Base-by-base conservation (phyloP, 2,888 invertebrate genomes). In the Cerastoderma edule region DNA sequence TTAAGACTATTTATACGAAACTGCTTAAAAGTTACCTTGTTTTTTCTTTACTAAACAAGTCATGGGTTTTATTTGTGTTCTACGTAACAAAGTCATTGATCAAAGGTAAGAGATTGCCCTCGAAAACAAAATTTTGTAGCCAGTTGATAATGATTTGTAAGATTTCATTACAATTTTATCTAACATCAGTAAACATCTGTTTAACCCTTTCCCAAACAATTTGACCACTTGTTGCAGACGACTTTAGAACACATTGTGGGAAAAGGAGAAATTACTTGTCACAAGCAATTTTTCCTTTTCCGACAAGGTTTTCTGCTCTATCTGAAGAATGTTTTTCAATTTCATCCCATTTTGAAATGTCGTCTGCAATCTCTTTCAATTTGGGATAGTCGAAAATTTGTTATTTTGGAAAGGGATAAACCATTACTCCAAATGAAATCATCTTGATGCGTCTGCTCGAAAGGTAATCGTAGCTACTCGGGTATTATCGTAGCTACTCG, bases 301-400 rank as follows among this genome's bases (percentile, higher is more conserved):
- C n/a, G n/a, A n/a, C n/a, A n/a, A n/a, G n/a, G n/a, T n/a, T n/a
- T n/a, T n/a, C n/a, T n/a, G n/a, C n/a, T n/a, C n/a, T n/a, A n/a
- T n/a, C n/a, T n/a, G n/a, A n/a, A n/a, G n/a, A n/a, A n/a, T n/a
- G n/a, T n/a, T n/a, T n/a, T n/a, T n/a, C n/a, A n/a, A n/a, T n/a
- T n/a, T n/a, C n/a, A n/a, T n/a, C n/a, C n/a, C 53, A 53, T 22
- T 8, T 1, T 53, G n/a, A 22, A 2, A 22, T 53, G 53, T 53
- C 2, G 24, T 53, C 53, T 53, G 53, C 53, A 53, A 53, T 10
- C 24, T 16, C n/a, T 53, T 53, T 53, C 19, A 53, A 53, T 53
- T 53, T 53, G 53, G 19, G 2, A n/a, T 24, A 22, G 53, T 24
- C 53, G 2, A 53, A 53, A 53, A 24, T 2, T 22, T 53, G n/a